These are phyloP conservation scores for Papilio helenus DNA, from an alignment of 1,140 invertebrate species.

Conservation along the genomic window DNA sequence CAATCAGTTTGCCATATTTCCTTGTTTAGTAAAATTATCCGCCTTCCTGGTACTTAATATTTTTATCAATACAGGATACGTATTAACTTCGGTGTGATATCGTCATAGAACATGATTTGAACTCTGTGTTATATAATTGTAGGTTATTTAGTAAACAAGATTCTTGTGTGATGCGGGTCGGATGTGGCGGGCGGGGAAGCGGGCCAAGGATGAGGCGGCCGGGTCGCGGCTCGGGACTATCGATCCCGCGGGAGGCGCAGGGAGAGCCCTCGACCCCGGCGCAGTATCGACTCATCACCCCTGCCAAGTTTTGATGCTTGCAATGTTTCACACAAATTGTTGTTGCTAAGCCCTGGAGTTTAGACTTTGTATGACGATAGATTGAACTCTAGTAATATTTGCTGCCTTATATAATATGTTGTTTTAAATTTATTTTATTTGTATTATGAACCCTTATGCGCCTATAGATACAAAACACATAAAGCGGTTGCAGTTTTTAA, in stretches of 20 bases:
- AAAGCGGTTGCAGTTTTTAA: neutral
- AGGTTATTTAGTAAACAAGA: conserved; percentile 32
- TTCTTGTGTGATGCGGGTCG: neutral
- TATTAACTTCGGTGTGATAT: neutral
- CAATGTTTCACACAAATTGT: neutral
- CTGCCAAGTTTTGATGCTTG: neutral
- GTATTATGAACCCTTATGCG: too few species aligned
- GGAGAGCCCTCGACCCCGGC: neutral
- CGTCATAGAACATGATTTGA: conserved; percentile 9
- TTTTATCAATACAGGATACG: conserved; percentile 13
- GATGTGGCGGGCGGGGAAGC: conserved; percentile 21
- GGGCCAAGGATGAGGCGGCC: conserved; percentile 36
- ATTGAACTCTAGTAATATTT: too few species aligned
- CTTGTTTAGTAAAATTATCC: neutral
- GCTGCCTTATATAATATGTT: too few species aligned
- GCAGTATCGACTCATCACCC: neutral
- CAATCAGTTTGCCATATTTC: neutral
- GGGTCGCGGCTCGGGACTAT: conserved; percentile 23
- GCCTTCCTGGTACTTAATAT: conserved; percentile 8
- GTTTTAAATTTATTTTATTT: too few species aligned
- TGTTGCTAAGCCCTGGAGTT: neutral
- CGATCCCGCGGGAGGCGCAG: conserved; percentile 24
- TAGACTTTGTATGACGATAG: neutral
- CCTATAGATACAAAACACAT: neutral
- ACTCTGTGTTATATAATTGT: neutral